Percentiles rank a stretch among this genome's conserved stretches.
phyloP scores from a whole-genome alignment of 2,888 invertebrate species.

The Iphiclides podalirius region DNA sequence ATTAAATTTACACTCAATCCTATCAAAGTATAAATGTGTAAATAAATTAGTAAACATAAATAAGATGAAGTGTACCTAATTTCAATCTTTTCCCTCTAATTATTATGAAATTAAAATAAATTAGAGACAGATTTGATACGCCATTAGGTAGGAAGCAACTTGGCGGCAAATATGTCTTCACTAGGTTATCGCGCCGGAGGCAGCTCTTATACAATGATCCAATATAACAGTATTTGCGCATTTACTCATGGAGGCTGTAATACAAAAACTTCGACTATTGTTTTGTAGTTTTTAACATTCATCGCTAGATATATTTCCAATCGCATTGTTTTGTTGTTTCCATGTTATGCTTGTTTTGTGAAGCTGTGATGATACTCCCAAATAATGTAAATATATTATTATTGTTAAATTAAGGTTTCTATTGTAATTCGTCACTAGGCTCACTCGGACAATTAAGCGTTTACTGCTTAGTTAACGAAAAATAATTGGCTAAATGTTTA shows the following conservation, averaged over 20 bases:
- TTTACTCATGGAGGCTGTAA: conserved; percentile 68
- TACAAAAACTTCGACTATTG: conserved; percentile 38
- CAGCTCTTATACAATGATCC: conserved; percentile 17
- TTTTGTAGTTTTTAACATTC: conserved; percentile 64
- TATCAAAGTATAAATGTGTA: too few species aligned
- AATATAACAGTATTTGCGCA: conserved; percentile 69
- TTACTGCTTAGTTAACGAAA: conserved; percentile 64
- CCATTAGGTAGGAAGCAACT: too few species aligned
- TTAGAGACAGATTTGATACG: too few species aligned
- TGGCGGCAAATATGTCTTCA: conserved; percentile 13
- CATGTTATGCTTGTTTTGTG: conserved; percentile 77
- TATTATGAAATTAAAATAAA: too few species aligned
- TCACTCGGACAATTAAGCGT: conserved; percentile 72
- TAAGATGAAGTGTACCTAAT: too few species aligned
- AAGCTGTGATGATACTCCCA: conserved; percentile 79
- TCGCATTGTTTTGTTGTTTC: conserved; percentile 68
- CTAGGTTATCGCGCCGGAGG: conserved; percentile 3
- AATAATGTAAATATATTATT: conserved; percentile 78
- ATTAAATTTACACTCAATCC: too few species aligned
- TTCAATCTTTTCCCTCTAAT: too few species aligned
- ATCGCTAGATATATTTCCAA: conserved; percentile 41
- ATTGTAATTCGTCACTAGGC: conserved; percentile 68
- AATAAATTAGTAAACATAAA: too few species aligned
- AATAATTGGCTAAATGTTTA: conserved; percentile 77
- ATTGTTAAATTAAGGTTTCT: conserved; percentile 68